Percentiles rank a stretch among this genome's conserved stretches.
Conservation (phyloP, 1,140 invertebrate species). For the Capitella teleta region DNA sequence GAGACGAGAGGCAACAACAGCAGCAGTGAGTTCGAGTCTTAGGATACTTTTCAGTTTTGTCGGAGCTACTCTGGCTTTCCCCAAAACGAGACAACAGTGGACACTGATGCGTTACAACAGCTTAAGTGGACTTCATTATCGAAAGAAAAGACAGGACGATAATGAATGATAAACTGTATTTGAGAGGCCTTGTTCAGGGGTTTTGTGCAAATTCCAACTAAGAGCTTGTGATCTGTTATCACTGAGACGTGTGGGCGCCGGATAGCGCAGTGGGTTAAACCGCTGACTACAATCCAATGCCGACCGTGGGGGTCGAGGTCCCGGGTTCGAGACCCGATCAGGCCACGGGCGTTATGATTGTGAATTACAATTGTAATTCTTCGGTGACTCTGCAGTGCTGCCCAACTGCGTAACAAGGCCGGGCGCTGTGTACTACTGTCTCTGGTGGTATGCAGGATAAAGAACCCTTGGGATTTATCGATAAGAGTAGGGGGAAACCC, state of each 20-base stretch:
- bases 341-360: too few species aligned
- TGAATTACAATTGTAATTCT: too few species aligned
- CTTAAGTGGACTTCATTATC: conserved; percentile 9
- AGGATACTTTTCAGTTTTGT: conserved; percentile 11
- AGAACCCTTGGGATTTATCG: too few species aligned
- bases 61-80: conserved; percentile 14
- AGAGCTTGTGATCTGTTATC: background rate
- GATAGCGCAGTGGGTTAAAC: background rate
- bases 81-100: conserved; percentile 2
- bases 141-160: conserved; percentile 3
- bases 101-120: conserved; percentile 11
- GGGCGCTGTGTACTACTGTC: too few species aligned
- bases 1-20: conserved; percentile 3
- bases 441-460: too few species aligned
- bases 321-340: too few species aligned
- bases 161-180: background rate
- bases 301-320: too few species aligned
- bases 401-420: too few species aligned
- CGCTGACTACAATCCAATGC: too few species aligned
- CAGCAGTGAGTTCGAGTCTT: conserved; percentile 12
- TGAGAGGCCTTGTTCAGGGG: background rate
- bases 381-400: too few species aligned
- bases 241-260: background rate
- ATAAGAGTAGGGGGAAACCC: too few species aligned
- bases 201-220: background rate